These are phyloP conservation scores for Uria aalge DNA, from an alignment of 2,113 vertebrate genomes.

Conservation along the genomic window DNA sequence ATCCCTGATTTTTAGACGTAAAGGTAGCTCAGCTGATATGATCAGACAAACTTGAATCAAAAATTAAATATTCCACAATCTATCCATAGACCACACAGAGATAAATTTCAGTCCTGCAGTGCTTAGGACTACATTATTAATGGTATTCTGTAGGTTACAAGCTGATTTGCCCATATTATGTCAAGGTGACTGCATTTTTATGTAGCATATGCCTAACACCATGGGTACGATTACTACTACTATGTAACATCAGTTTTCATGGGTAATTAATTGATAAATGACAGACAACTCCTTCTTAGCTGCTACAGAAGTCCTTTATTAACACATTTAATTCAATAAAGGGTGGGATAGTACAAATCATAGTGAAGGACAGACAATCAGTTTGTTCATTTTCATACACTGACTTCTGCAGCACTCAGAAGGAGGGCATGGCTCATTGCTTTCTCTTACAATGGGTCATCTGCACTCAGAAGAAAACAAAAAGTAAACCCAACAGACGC, in stretches of 20 bases:
- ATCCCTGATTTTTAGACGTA: not conserved
- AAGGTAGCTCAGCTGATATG: not conserved
- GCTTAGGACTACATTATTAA: not conserved
- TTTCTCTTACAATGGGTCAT: not conserved
- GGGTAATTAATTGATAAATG: slow-evolving; percentile 82
- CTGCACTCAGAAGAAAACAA: not conserved
- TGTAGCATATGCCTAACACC: slow-evolving; percentile 75
- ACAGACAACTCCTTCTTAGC: slow-evolving; percentile 53
- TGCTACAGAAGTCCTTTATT: slow-evolving; percentile 74
- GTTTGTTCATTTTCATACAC: not conserved
- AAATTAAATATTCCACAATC: not conserved
- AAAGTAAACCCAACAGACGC: not conserved
- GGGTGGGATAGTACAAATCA: slow-evolving; percentile 39
- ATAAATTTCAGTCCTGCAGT: not conserved
- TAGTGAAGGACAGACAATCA: slow-evolving; percentile 52
- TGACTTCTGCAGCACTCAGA: not conserved
- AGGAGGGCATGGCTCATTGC: not conserved
- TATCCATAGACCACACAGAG: not conserved
- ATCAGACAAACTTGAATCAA: not conserved
- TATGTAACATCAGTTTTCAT: slow-evolving; percentile 73
- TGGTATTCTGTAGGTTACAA: slow-evolving; percentile 50
- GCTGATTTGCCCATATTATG: slow-evolving; percentile 59
- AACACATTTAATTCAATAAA: slow-evolving; percentile 74
- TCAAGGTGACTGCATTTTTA: slow-evolving; percentile 80
- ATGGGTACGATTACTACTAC: slow-evolving; percentile 69